Evolutionary conservation across 1,140 invertebrate genomes (phyloP).

Genomic region (Aporrectodea caliginosa): DNA sequence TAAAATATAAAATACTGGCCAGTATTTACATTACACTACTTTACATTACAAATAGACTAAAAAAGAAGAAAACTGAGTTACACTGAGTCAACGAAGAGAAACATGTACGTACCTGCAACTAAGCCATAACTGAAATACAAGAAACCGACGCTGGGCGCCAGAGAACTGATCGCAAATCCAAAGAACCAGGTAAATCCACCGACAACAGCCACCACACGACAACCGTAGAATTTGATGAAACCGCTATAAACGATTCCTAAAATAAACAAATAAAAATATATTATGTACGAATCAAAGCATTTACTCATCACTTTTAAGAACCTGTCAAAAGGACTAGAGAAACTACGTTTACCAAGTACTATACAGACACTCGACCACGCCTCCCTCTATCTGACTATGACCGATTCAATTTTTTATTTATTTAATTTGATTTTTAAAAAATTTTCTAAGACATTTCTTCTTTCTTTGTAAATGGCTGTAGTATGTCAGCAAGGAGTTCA

Average conservation of each 20-base stretch:
- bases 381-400: neutral
- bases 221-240: neutral
- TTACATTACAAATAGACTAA: too few relatives aligned
- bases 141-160: neutral
- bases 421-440: neutral
- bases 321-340: too few relatives aligned
- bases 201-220: neutral
- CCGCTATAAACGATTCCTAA: neutral
- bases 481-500: too few relatives aligned
- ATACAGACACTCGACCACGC: neutral
- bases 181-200: neutral
- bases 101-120: neutral
- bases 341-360: neutral
- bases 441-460: too few relatives aligned
- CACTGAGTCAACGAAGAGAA: too few relatives aligned
- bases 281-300: neutral
- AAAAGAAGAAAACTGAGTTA: too few relatives aligned
- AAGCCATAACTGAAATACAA: neutral
- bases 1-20: too few relatives aligned
- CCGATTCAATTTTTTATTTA: neutral
- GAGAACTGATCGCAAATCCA: neutral
- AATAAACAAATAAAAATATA: neutral
- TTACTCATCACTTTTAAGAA: neutral
- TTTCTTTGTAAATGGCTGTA: too few relatives aligned
- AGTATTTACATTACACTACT: too few relatives aligned